Conservation (phyloP, 2,113 vertebrate species). For the rat (Rattus norvegicus) region DNA sequence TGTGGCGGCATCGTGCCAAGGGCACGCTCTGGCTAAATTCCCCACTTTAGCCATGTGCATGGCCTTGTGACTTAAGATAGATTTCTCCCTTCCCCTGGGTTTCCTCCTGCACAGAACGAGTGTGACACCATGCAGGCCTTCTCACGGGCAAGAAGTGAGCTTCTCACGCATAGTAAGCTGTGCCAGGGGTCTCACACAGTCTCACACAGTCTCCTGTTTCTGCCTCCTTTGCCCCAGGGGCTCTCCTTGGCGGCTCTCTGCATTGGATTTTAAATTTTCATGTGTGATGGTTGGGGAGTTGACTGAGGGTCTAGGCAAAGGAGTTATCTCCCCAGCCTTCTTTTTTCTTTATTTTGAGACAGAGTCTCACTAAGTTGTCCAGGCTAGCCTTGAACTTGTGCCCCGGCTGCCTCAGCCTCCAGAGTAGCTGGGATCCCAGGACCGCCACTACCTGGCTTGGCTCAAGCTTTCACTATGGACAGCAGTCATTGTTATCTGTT, state of each 20-base stretch:
- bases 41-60: not conserved
- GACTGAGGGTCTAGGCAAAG: not conserved
- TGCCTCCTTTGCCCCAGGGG: not conserved
- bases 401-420: not conserved
- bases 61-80: not conserved
- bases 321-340: too few species aligned
- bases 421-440: not conserved
- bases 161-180: not conserved
- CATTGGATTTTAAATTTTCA: not conserved
- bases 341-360: not conserved
- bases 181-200: too few species aligned
- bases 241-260: not conserved
- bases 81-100: accelerated
- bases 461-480: not conserved
- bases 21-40: not conserved
- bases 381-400: not conserved
- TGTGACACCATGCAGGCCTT: accelerated
- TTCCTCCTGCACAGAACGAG: not conserved
- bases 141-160: too few species aligned
- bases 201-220: accelerated
- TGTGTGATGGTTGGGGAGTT: not conserved
- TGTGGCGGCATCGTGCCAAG: not conserved
- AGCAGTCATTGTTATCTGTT: not conserved
- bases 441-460: not conserved
- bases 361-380: not conserved